These are phyloP conservation scores for Semotilus atromaculatus DNA, from an alignment of 2,797 vertebrate species.

Conservation along the genomic window DNA sequence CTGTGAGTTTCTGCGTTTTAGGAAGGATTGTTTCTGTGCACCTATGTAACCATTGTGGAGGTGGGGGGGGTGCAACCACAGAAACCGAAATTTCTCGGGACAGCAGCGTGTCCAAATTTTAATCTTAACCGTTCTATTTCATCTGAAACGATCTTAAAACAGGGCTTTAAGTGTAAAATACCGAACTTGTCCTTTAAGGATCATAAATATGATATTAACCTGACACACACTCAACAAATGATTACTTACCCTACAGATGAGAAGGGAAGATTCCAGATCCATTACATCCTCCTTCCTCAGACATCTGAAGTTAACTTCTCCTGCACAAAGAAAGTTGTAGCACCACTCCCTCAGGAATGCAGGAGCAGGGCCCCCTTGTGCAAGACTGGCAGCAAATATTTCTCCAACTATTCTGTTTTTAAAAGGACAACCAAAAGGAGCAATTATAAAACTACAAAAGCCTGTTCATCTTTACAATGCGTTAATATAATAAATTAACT, in stretches of 20 bases:
- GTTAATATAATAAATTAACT: not conserved
- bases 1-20: too few relatives aligned
- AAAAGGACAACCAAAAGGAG: not conserved
- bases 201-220: too few relatives aligned
- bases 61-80: too few relatives aligned
- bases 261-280: not conserved
- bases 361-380: conserved; percentile 12
- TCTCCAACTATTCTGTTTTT: conserved; percentile 9
- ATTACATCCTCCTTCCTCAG: conserved; percentile 9
- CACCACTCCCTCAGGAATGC: conserved; percentile 24
- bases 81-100: too few relatives aligned
- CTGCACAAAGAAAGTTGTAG: conserved; percentile 9
- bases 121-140: too few relatives aligned
- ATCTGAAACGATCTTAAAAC: too few relatives aligned
- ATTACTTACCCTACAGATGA: not conserved
- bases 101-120: too few relatives aligned
- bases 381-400: conserved; percentile 18
- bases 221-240: not conserved
- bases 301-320: not conserved
- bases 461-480: not conserved
- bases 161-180: too few relatives aligned
- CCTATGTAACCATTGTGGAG: too few relatives aligned
- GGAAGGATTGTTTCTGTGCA: too few relatives aligned
- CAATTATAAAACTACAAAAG: not conserved
- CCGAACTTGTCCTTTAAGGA: too few relatives aligned